These are phyloP conservation scores for Pycnomerus fuliginosus DNA, from an alignment of 2,888 invertebrate species.

Conservation along the genomic window DNA sequence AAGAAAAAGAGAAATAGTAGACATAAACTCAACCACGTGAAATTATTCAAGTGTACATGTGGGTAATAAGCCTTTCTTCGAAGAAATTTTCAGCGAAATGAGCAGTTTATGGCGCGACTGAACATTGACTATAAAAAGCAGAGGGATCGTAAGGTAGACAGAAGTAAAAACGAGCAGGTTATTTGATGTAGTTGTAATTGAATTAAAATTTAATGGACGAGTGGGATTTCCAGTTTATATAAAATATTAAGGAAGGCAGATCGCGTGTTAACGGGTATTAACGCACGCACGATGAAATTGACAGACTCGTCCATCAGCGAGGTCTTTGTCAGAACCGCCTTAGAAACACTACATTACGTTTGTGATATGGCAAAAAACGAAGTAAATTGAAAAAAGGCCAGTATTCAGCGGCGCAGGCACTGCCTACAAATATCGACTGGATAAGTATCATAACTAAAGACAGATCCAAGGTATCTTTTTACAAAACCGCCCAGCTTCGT, in stretches of 20 bases:
- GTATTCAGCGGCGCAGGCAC: slow-evolving; percentile 1
- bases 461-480: slow-evolving; percentile 12
- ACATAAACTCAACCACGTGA: no score
- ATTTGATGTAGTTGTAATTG: slow-evolving; percentile 24
- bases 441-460: slow-evolving; percentile 6
- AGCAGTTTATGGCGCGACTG: no score
- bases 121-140: no score
- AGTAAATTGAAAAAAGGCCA: slow-evolving; percentile 18
- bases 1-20: no score
- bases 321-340: slow-evolving; percentile 23
- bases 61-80: no score
- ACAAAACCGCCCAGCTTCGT: slow-evolving; percentile 23
- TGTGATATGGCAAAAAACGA: slow-evolving; percentile 9
- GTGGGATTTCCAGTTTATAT: slow-evolving; percentile 25
- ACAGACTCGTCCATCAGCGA: slow-evolving; percentile 22
- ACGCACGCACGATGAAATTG: slow-evolving; percentile 18
- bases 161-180: slow-evolving; percentile 17
- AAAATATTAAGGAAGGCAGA: slow-evolving; percentile 25
- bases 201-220: slow-evolving; percentile 24
- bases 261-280: slow-evolving; percentile 23
- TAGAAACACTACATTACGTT: slow-evolving; percentile 20
- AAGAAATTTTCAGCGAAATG: no score
- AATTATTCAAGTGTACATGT: no score
- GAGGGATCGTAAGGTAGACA: no score
- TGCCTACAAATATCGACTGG: slow-evolving; percentile 18